Evolutionary conservation across 2,888 invertebrate species (phyloP).

Genomic region (Pristionchus arcanus): DNA sequence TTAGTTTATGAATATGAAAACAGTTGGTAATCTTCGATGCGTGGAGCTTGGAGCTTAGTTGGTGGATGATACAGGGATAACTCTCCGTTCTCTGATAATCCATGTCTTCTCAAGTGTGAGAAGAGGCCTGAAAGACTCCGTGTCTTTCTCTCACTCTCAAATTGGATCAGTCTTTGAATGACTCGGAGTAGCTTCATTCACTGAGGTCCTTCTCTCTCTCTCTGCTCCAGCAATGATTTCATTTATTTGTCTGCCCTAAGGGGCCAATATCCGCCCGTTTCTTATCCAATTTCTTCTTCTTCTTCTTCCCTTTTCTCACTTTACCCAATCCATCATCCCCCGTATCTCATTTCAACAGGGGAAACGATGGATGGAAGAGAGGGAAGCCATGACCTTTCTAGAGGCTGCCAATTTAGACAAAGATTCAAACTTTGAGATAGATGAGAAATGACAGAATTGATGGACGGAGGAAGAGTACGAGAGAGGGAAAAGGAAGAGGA

Average conservation of each 20-base stretch:
- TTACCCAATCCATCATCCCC: constrained; percentile 14
- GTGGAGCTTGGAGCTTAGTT: too few relatives aligned
- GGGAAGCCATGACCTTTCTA: neutral
- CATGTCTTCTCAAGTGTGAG: neutral
- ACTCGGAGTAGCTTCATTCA: constrained; percentile 7
- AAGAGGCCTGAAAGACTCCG: neutral
- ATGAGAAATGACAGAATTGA: neutral
- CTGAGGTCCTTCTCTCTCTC: neutral
- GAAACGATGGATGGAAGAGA: neutral
- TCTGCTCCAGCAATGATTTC: constrained; percentile 37
- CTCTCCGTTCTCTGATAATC: neutral
- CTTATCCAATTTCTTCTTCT: constrained; percentile 30
- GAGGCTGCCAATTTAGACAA: neutral
- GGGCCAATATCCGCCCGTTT: constrained; percentile 38
- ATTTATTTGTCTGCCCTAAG: constrained; percentile 46
- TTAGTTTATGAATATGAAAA: too few relatives aligned
- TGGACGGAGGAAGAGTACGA: neutral
- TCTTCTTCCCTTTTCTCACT: neutral
- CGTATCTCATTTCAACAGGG: constrained; percentile 39
- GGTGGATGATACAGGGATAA: neutral
- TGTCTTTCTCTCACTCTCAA: constrained; percentile 42
- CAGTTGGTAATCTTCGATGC: too few relatives aligned
- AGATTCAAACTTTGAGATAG: neutral
- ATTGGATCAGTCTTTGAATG: constrained; percentile 38
- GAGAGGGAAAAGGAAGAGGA: neutral